Evolutionary conservation across 2,888 invertebrate genomes (phyloP).

Genomic region (Corbicula japonica): DNA sequence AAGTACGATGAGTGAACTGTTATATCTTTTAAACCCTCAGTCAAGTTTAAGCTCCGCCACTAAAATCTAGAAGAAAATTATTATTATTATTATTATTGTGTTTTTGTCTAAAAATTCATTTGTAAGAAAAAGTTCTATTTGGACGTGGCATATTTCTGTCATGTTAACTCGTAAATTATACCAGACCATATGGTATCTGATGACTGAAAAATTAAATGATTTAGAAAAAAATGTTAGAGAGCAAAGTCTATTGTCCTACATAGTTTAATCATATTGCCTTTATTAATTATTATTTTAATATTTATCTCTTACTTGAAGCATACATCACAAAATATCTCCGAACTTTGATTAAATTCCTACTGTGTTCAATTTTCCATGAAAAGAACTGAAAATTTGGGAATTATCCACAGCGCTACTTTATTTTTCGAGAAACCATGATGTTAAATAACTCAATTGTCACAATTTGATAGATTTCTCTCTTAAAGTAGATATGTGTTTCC

Average conservation of each 20-base stretch:
- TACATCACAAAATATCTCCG: background rate
- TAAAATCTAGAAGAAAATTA: background rate
- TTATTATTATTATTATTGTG: background rate
- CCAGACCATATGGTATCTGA: too few species aligned
- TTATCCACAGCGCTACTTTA: background rate
- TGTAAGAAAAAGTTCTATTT: background rate
- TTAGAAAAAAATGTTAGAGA: background rate
- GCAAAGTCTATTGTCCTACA: background rate
- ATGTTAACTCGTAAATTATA: too few species aligned
- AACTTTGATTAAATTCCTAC: too few species aligned
- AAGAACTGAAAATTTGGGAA: background rate
- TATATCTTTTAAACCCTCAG: too few species aligned
- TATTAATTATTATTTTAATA: background rate
- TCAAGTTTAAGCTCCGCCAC: background rate
- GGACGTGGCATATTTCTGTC: too few species aligned
- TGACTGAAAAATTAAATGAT: background rate
- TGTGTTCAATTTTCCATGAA: too few species aligned
- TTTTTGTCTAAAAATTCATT: background rate
- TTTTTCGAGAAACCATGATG: slow-evolving; percentile 10
- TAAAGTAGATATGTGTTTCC: too few species aligned
- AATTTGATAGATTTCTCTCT: slow-evolving; percentile 13
- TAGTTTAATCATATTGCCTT: background rate
- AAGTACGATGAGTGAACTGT: too few species aligned
- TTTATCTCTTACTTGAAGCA: background rate
- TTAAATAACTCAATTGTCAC: background rate